These are phyloP conservation scores for Synchiropus splendidus DNA, from an alignment of 2,113 vertebrate species.

Conservation along the genomic window DNA sequence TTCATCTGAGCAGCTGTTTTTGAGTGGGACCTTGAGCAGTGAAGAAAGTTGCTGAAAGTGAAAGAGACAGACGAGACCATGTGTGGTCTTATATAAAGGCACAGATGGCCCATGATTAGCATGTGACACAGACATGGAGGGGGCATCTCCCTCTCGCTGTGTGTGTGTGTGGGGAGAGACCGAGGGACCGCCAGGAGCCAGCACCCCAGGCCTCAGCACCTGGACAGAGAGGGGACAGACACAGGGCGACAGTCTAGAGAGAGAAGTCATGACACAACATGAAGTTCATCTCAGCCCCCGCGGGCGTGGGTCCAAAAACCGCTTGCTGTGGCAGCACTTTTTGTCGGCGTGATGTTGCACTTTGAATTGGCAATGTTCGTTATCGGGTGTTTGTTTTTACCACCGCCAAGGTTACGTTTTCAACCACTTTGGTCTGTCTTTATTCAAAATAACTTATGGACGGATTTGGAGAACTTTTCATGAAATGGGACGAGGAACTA, in stretches of 20 bases:
- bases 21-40: constrained; percentile 16
- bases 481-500: too few species aligned
- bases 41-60: constrained; percentile 16
- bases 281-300: constrained; percentile 9
- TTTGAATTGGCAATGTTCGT: too few species aligned
- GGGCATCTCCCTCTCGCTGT: constrained; percentile 18
- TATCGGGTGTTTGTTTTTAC: too few species aligned
- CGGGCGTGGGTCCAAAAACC: not conserved
- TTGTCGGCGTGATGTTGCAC: not conserved
- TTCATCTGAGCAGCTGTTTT: not conserved
- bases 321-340: not conserved
- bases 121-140: constrained; percentile 23
- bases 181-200: constrained; percentile 21
- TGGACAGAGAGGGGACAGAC: constrained; percentile 17
- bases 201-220: constrained; percentile 41
- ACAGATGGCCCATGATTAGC: constrained; percentile 51
- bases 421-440: too few species aligned
- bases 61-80: constrained; percentile 14
- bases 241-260: constrained; percentile 16
- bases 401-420: too few species aligned
- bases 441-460: too few species aligned
- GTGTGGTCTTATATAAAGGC: constrained; percentile 48
- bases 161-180: constrained; percentile 9
- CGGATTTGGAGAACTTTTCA: too few species aligned
- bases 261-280: constrained; percentile 15